Base-by-base conservation (phyloP, 2,888 invertebrate genomes). In the Leptinotarsa rubiginosa region DNA sequence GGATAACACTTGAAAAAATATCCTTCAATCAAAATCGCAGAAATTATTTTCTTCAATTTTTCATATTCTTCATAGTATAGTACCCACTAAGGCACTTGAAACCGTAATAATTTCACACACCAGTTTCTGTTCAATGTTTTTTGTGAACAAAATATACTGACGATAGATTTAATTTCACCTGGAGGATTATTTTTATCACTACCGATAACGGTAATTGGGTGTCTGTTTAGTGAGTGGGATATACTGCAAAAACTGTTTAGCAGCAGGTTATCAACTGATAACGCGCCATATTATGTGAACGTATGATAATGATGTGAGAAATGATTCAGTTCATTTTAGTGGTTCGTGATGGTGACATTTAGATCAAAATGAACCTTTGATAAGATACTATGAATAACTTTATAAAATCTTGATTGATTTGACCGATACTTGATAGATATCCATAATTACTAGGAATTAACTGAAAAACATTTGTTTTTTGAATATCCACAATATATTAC, bases 211-310 rank as follows among this genome's bases (percentile, higher is more conserved):
- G 10, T 62, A 62, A 62, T 62, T 25, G 41, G 41, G 62, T 62
- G 62, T 62, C 25, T 62, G 31, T 62, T 62, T 62, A 31, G 31
- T 62, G 62, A 62, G 62, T 62, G 41, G 5, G 10, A 25, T 31
- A 41, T 5, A 62, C n/a, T 31, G 62, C 62, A 62, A 62, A 62
- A 62, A 62, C 41, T 62, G 62, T 62, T 62, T 56, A 31, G 62
- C 62, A 41, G 31, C 62, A 31, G 41, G 12, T 20, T 25, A 62
- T 62, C 31, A 62, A 16, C 62, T 62, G 62, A 62, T 62, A 62
- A 62, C n/a, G 62, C n/a, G 50, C 4, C 31, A 2, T 5, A 62
- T 62, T 41, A 62, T 62, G 41, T 41, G n/a, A 62, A 31, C 25
- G 16, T 31, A 25, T 31, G 62, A 62, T 41, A 41, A 22, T 56